Base-by-base conservation (phyloP, 1,140 invertebrate genomes). In the Heliconius congener region DNA sequence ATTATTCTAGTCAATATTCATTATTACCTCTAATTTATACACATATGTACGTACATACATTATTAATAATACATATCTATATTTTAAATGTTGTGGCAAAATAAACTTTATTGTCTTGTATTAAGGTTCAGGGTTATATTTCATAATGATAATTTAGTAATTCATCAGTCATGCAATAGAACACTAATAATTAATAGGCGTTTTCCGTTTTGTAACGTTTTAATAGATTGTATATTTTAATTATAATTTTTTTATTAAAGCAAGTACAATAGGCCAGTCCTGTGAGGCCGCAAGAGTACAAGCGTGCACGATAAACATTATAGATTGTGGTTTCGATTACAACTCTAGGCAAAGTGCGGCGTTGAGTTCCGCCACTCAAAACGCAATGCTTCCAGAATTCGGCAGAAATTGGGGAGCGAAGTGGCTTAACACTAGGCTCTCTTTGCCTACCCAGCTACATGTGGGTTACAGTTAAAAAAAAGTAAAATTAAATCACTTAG, bases 151-250 rank as follows among this genome's bases (percentile, higher is more conserved):
- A 66, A 66, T 66, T 78, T 60, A 76, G 73, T 76, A 81, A 84
- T 82, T 80, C 81, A 80, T 84, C 83, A 84, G 80, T 76, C 77
- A 76, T 73, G 76, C 72, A 78, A 82, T 74, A 71, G 71, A 82
- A 82, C 81, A 81, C 82, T 80, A 84, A 84, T 84, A 76, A 77
- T 72, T 80, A 76, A 77, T 72, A 78, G 74, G 76, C 82, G 71
- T 77, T 75, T 78, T 84, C 81, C 81, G 76, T 78, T 84, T 82
- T 79, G 82, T 79, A 81, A 79, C 80, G 52, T 77, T 82, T 55
- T 74, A 79, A 50, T 79, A 79, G 52, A 70, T 52, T 71, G 42
- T 79, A 52, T 81, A 74, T 30, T 55, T 52, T 30, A 73, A 73
- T 52, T 57, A 73, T 57, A 42, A 50, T 57, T n/a, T n/a, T 9